Base-by-base conservation (phyloP, 1,140 invertebrate genomes). In the Pseudomyrmex concolor region DNA sequence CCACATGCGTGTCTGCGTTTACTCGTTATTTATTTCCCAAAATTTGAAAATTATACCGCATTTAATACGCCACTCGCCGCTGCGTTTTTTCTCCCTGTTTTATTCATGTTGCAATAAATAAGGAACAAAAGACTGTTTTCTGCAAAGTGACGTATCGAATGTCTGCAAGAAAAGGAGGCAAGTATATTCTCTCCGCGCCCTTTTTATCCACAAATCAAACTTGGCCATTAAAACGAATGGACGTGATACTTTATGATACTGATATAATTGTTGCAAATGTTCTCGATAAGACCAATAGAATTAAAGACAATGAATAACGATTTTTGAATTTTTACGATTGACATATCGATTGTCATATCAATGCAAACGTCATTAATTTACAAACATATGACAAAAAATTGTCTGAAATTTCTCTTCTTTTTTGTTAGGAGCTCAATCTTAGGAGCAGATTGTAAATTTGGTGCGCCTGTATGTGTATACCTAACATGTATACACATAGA, bases 31-130 rank as follows among this genome's bases (percentile, higher is more conserved):
- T 94, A 94, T 94, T 93, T 93, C 91, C 89, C 74, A 86, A 94
- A 93, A 93, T 93, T 94, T 93, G 92, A 94, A 94, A 94, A 94
- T 94, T 94, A 94, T 94, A 90, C 93, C 89, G 89, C 92, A 93
- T 93, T 93, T 94, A 93, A 93, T 93, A 93, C 92, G 87, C 89
- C 88, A 87, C 88, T 87, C 85, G 57, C 55, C 66, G 71, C 55
- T 48, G n/a, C 57, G n/a, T n/a, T 59, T 22, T 55, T 54, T 63
- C 67, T 62, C 91, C 90, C 91, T 93, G 91, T 93, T 94, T 94
- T 94, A 94, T 94, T 93, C 92, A 94, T 94, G 92, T 92, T 89
- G 92, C 88, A 92, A 93, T 93, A 93, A 93, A 93, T 93, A 93
- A 93, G 89, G 73, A 91, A 91, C 89, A 91, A 91, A 93, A 86